Base-by-base conservation (phyloP, 2,888 invertebrate species). In the Camptogramma bilineatum region DNA sequence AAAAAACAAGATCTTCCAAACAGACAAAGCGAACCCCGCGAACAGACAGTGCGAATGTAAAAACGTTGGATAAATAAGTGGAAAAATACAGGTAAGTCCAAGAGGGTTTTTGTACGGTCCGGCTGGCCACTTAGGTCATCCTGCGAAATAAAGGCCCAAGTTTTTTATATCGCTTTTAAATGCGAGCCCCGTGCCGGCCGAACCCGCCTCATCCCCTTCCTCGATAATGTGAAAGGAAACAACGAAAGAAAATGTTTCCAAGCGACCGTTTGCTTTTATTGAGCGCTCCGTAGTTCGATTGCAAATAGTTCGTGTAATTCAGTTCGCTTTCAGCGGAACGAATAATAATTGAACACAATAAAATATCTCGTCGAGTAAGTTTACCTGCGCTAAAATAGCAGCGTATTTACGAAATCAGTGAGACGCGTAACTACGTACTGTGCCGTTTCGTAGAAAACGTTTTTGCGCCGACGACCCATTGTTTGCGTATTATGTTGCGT, bases 31-130 rank as follows among this genome's bases (percentile, higher is more conserved):
- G 85, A 76, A 73, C 81, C 82, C 83, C 85, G 87, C 90, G 82
- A 88, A 89, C 91, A 90, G 90, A 92, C 89, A 88, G 85, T 86
- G 89, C 84, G 83, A 90, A 92, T 89, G 90, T 90, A 91, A 91
- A 92, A 92, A 90, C 89, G 88, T 83, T 84, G 91, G 90, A 90
- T 91, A 92, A 93, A 92, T 91, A 92, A 90, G 92, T 91, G 92
- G 93, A 92, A 93, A 93, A 93, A 91, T 91, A 93, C 93, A 93
- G 93, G 93, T 93, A 91, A 90, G 90, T 91, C 90, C 83, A 86
- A 88, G 92, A 91, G 91, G 87, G 83, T 88, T 91, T 90, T 91
- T 92, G 91, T 92, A 86, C 87, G 82, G 87, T 80, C 88, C 88
- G 89, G 84, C 90, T 88, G 87, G 91, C 92, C 93, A 93, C 93